phyloP scores from a whole-genome alignment of 2,797 vertebrate species.

The Sebastes paucispinis region DNA sequence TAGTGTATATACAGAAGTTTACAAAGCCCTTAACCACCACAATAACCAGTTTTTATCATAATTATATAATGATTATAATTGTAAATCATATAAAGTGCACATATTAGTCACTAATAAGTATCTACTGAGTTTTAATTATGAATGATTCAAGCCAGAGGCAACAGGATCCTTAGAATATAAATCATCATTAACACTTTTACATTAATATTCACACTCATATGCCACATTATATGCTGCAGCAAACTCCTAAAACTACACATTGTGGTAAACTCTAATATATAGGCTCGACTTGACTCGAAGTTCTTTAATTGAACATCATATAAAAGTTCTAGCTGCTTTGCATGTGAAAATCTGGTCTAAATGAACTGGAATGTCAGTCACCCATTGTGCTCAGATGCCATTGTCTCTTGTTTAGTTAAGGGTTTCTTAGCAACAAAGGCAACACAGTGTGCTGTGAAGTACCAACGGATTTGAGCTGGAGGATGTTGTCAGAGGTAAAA shows the following conservation, averaged over 20 bases:
- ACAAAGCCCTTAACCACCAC: not conserved
- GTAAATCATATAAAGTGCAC: not conserved
- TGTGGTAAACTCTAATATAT: not conserved
- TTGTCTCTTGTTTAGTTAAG: constrained; percentile 54
- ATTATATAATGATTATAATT: not conserved
- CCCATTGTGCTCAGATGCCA: constrained; percentile 35
- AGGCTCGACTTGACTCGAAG: no score
- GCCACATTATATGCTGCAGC: not conserved
- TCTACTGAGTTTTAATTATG: not conserved
- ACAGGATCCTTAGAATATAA: not conserved
- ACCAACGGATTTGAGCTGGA: constrained; percentile 13
- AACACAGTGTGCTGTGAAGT: constrained; percentile 48
- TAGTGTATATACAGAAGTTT: not conserved
- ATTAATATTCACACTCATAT: not conserved
- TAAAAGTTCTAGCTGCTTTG: not conserved
- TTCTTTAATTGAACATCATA: not conserved
- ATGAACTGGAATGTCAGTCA: not conserved
- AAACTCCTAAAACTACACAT: not conserved
- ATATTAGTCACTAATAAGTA: not conserved
- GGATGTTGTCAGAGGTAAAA: constrained; percentile 41
- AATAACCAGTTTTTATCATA: not conserved
- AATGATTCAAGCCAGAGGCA: not conserved
- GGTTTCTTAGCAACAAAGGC: constrained; percentile 76
- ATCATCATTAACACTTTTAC: not conserved
- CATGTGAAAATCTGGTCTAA: not conserved